These are phyloP conservation scores for Crenichthys baileyi DNA, from an alignment of 2,797 vertebrate genomes.

Conservation along the genomic window DNA sequence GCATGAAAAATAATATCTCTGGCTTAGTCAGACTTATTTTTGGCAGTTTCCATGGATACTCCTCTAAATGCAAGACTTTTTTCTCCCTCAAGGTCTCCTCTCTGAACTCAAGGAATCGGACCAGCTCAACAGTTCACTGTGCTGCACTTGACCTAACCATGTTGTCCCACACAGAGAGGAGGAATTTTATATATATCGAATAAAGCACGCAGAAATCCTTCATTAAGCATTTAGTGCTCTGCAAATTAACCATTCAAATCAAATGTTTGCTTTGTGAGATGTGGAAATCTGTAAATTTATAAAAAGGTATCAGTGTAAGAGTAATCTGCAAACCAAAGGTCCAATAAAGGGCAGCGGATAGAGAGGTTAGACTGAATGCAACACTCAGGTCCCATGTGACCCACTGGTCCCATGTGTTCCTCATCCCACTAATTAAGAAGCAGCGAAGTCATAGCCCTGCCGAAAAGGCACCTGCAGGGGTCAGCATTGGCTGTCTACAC, in stretches of 20 bases:
- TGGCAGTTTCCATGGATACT: slow-evolving; percentile 64
- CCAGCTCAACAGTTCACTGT: not conserved
- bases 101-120: not conserved
- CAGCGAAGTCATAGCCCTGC: not conserved
- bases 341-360: not conserved
- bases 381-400: not conserved
- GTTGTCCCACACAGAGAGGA: not conserved
- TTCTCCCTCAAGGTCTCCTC: slow-evolving; percentile 1
- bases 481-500: not conserved
- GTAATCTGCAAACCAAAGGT: not conserved
- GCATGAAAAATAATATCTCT: not conserved
- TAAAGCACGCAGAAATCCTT: not conserved
- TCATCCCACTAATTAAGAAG: not conserved
- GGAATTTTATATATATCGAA: not conserved
- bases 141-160: not conserved
- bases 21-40: slow-evolving; percentile 53
- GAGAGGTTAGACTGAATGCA: not conserved
- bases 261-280: not conserved
- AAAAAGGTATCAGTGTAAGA: not conserved
- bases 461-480: not conserved
- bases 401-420: not conserved
- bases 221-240: not conserved
- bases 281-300: not conserved
- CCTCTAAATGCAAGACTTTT: not conserved
- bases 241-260: not conserved